These are phyloP conservation scores for Cryptops parisi DNA, from an alignment of 2,888 invertebrate species.

Conservation along the genomic window DNA sequence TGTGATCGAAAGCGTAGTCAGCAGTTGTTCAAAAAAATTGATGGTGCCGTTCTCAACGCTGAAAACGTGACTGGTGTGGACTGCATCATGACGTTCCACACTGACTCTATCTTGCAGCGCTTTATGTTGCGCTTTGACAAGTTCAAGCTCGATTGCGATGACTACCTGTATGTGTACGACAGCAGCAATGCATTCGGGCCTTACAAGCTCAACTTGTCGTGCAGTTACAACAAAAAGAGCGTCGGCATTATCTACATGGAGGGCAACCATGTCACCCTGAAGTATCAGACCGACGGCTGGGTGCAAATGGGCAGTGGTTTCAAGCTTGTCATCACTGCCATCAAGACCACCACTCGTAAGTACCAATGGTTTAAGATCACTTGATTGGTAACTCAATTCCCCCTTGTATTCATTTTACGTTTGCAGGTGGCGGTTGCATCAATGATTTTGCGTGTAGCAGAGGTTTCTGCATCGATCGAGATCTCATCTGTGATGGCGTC, in stretches of 20 bases:
- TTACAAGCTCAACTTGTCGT: constrained; percentile 81
- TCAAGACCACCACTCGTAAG: constrained; percentile 48
- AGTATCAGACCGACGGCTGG: constrained; percentile 86
- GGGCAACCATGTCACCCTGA: constrained; percentile 84
- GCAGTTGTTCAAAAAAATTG: constrained; percentile 75
- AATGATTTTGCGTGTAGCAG: constrained; percentile 68
- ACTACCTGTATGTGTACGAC: constrained; percentile 82
- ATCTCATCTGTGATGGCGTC: constrained; percentile 79
- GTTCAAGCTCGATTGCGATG: constrained; percentile 83
- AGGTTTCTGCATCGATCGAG: constrained; percentile 82
- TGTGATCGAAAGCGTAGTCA: constrained; percentile 82
- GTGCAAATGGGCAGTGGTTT: constrained; percentile 84
- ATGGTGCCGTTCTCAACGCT: constrained; percentile 78
- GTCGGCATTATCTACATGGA: constrained; percentile 78
- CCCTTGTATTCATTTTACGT: constrained; percentile 1
- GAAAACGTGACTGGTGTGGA: constrained; percentile 80
- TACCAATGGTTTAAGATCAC: neutral
- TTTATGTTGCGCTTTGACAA: constrained; percentile 89
- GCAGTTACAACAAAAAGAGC: constrained; percentile 76
- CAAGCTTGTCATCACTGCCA: constrained; percentile 82
- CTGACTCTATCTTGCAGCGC: constrained; percentile 81
- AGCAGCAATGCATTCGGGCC: constrained; percentile 78
- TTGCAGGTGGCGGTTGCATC: constrained; percentile 68
- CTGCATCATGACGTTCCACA: constrained; percentile 87
- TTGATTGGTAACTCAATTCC: neutral